Conservation (phyloP, 1,140 invertebrate genomes). For the Heliconius congener region DNA sequence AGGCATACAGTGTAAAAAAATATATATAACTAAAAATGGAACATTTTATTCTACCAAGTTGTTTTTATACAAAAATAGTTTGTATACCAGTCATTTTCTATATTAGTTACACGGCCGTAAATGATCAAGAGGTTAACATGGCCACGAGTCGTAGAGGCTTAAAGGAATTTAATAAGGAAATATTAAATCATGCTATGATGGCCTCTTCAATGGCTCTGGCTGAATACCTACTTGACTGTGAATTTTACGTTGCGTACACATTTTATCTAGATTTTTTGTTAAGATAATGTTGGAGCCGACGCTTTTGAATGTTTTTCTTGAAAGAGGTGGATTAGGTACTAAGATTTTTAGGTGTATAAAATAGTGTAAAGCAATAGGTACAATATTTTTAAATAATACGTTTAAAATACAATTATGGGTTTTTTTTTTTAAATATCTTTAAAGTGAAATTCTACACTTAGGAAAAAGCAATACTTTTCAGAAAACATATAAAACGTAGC, state of each 20-base stretch:
- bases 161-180: constrained; percentile 42
- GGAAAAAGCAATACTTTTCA: no score
- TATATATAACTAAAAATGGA: neutral
- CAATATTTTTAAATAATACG: neutral
- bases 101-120: neutral
- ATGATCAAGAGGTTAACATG: constrained; percentile 21
- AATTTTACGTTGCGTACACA: neutral
- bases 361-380: neutral
- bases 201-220: constrained; percentile 29
- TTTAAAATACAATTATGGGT: no score
- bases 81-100: neutral
- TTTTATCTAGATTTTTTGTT: constrained; percentile 5
- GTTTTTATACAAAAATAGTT: neutral
- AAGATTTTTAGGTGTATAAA: neutral
- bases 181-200: constrained; percentile 33
- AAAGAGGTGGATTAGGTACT: neutral
- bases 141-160: constrained; percentile 18
- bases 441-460: no score
- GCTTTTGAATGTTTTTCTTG: neutral
- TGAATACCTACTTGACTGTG: constrained; percentile 22
- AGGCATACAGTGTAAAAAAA: neutral
- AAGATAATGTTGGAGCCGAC: neutral
- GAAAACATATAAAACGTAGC: no score
- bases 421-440: no score
- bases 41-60: neutral